Percentiles rank a stretch among this genome's conserved stretches.
These are phyloP conservation scores for Antechinus stuartii DNA, from an alignment of 2,113 vertebrate genomes.

Conservation along the genomic window DNA sequence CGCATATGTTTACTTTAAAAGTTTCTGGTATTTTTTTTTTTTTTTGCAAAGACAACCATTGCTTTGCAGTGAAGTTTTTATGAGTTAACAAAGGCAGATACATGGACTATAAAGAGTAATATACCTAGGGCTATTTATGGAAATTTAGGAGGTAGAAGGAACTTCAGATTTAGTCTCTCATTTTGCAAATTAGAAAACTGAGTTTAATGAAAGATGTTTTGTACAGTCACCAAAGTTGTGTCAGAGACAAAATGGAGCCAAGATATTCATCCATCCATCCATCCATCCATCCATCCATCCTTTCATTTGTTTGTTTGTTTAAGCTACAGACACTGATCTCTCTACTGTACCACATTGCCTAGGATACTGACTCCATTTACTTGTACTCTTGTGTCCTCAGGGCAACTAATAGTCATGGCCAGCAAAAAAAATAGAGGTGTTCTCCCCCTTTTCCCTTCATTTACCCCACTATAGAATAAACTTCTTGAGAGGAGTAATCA, in stretches of 20 bases:
- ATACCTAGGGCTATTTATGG: neutral
- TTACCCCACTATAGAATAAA: neutral
- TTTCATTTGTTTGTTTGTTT: no score
- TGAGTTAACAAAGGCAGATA: neutral
- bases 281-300: no score
- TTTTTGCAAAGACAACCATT: constrained; percentile 31
- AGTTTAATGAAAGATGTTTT: neutral
- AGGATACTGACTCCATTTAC: no score
- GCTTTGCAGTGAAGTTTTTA: neutral
- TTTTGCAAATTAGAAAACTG: constrained; percentile 3
- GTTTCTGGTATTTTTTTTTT: constrained; percentile 33
- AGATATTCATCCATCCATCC: no score
- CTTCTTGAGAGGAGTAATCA: neutral
- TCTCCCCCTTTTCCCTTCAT: neutral
- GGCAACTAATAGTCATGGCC: constrained; percentile 4
- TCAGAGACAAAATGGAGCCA: neutral
- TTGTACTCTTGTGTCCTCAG: neutral
- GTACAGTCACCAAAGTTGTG: neutral
- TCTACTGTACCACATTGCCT: neutral
- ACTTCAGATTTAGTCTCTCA: neutral
- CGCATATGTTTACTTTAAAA: neutral
- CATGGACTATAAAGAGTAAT: neutral
- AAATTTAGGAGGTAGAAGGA: neutral
- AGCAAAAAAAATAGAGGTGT: neutral
- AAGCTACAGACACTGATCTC: neutral